Base-by-base conservation (phyloP, 2,113 vertebrate species). In the Syngnathus scovelli region DNA sequence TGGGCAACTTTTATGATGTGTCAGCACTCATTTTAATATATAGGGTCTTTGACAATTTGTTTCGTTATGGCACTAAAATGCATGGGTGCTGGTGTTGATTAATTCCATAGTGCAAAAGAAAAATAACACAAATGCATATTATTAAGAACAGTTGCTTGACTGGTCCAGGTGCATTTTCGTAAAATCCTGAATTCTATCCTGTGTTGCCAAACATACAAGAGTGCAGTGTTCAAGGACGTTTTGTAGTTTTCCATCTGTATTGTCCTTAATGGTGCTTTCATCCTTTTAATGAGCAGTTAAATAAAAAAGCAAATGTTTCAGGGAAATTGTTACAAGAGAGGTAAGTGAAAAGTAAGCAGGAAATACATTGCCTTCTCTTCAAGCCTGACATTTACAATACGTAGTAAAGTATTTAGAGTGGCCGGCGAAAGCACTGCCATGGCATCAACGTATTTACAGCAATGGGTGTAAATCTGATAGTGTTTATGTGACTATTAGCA, bases 381-480 rank as follows among this genome's bases (percentile, higher is more conserved):
- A 54, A 68, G 23, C 38, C 52, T 21, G 10, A 74, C 59, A 19
- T 52, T 56, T 61, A 61, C 59, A 61, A 61, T 33, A 58, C 63
- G 43, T 12, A 43, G 37, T 37, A 61, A 70, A 72, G 51, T 68
- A 64, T 44, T 13, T 61, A 38, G 39, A 48, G 37, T 13, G 18
- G 21, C 27, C 43, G 58, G 69, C 19, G 7, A 68, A 69, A 80
- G 74, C 71, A 67, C 12, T 69, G 16, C 16, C 60, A 23, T 64
- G 33, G 56, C 73, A 51, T 43, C 55, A 61, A 80, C 66, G 69
- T 71, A 33, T 18, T 64, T 49, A 58, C 63, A 67, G 72, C 41
- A 51, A 62, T 56, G 68, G 66, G 58, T 80, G 73, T 69, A 64
- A 67, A 84, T 83, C 69, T 69, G 78, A 83, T 49, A 77, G 69